Conservation (phyloP, 1,140 invertebrate species). For the Plutomurus gul region DNA sequence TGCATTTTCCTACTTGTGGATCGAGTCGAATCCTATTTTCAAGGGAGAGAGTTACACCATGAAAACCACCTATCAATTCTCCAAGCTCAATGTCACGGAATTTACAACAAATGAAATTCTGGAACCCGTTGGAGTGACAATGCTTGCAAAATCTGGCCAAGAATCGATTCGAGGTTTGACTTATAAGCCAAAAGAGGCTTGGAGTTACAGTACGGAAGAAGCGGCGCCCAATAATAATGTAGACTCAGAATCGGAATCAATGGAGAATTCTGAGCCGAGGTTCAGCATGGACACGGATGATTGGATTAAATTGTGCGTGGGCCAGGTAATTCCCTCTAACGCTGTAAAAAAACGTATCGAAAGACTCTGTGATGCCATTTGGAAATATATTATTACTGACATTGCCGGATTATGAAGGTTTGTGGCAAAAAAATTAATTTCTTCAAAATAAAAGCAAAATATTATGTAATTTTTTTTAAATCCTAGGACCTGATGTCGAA, state of each 20-base stretch:
- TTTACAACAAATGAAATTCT: not conserved
- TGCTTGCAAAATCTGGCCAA: not conserved
- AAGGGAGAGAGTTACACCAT: slow-evolving; percentile 36
- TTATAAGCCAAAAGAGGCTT: not conserved
- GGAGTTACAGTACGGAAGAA: not conserved
- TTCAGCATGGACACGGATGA: not conserved
- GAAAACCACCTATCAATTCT: not conserved
- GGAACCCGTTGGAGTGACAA: not conserved
- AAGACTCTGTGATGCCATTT: slow-evolving; percentile 39
- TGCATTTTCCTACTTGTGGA: slow-evolving; percentile 51
- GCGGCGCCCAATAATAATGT: not conserved
- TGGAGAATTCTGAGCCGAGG: not conserved
- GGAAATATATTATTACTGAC: slow-evolving; percentile 39
- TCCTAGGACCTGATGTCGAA: slow-evolving; percentile 36
- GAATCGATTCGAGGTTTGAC: not conserved
- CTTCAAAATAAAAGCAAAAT: too few species aligned
- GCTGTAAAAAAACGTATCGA: slow-evolving; percentile 47
- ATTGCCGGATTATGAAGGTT: slow-evolving; percentile 37
- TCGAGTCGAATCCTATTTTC: slow-evolving; percentile 49
- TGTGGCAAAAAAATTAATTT: not conserved
- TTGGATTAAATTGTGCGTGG: slow-evolving; percentile 48
- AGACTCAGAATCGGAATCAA: not conserved
- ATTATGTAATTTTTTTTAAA: slow-evolving; percentile 19
- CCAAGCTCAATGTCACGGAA: not conserved
- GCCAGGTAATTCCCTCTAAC: slow-evolving; percentile 43